Base-by-base conservation (phyloP, 2,888 invertebrate genomes). In the Prionchulus punctatus region DNA sequence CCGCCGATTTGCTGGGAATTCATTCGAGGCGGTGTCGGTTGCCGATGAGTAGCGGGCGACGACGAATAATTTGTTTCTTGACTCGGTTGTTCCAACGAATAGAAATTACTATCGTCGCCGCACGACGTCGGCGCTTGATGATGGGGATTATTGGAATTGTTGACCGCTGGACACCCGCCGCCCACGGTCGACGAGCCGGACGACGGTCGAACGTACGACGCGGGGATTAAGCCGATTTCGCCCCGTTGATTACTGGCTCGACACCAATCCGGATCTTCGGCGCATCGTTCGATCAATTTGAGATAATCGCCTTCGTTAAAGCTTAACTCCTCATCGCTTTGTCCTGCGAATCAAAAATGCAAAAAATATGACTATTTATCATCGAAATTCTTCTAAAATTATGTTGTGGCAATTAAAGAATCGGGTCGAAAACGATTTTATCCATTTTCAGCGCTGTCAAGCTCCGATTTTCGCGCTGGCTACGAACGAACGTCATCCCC, bases 211-310 rank as follows among this genome's bases (percentile, higher is more conserved):
- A 36, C 36, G 36, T 36, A 36, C 36, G 36, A 36, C 12, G 23
- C 79, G 43, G 96, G 98, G 67, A 98, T 92, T 65, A 98, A 81
- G 55, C 96, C 96, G 60, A 86, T 80, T 75, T 86, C 85, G 3
- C 94, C 94, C 72, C 85, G 83, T 56, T 82, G 81, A 77, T 96
- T 96, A 51, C 91, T 79, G 56, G 96, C 96, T 71, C 86, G 85
- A 79, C 85, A 90, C 98, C 98, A 98, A 77, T 98, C 96, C 7
- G 98, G 96, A 79, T 98, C 98, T 60, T 90, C 86, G 3, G 85
- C 82, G 7, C 96, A 94, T 70, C 92, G 83, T 77, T 94, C 94
- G 61, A 98, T 79, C 65, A 98, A 89, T 76, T 94, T 92, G 63
- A 98, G 77, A 53, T 88, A 81, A 76, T 98, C 96, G 12, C 12